Conservation (phyloP, 2,113 vertebrate genomes). For the Phalacrocorax pelagicus region DNA sequence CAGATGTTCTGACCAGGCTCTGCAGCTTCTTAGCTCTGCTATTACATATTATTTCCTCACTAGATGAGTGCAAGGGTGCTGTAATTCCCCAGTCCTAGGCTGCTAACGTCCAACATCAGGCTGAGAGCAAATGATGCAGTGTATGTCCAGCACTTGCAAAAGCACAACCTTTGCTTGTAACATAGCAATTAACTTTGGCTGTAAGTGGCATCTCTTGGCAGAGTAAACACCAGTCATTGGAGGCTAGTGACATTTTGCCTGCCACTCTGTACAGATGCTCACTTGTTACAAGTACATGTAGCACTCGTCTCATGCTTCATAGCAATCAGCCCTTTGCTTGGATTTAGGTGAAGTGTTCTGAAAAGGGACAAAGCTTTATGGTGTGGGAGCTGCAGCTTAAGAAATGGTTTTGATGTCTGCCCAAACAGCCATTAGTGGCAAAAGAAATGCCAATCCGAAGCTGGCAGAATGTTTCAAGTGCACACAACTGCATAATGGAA, state of each 20-base stretch:
- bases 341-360: slow-evolving; percentile 52
- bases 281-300: background rate
- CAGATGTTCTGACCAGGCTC: background rate
- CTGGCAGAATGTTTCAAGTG: background rate
- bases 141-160: background rate
- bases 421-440: background rate
- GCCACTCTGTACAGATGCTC: background rate
- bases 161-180: background rate
- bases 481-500: background rate
- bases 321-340: slow-evolving; percentile 40
- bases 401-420: background rate
- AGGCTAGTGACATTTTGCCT: slow-evolving; percentile 23
- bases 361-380: slow-evolving; percentile 10
- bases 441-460: background rate
- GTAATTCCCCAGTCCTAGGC: background rate
- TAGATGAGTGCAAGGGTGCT: background rate
- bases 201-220: background rate
- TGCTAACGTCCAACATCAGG: background rate
- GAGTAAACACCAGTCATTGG: background rate
- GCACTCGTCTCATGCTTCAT: slow-evolving; percentile 19
- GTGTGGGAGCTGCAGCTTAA: background rate
- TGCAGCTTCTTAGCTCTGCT: background rate
- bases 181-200: background rate
- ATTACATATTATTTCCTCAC: accelerated
- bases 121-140: background rate